phyloP scores from a whole-genome alignment of 2,797 vertebrate genomes.

The Orestias chungarensis region DNA sequence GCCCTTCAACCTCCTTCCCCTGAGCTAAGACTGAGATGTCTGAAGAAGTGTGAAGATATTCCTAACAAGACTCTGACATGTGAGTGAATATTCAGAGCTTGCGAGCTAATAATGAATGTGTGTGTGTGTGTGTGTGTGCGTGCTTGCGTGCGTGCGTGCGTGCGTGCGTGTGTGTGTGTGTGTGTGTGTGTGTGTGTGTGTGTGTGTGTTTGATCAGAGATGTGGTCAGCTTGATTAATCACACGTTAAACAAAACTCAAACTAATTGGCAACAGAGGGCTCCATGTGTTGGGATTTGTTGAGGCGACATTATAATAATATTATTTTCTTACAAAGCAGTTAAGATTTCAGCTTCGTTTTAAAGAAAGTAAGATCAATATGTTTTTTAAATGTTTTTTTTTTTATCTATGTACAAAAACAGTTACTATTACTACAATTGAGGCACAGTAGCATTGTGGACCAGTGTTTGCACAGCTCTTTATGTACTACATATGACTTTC shows the following conservation, averaged over 20 bases:
- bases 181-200: conserved; percentile 4
- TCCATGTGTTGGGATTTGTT: background rate
- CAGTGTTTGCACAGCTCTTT: background rate
- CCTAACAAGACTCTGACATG: conserved; percentile 47
- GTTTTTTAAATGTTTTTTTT: background rate
- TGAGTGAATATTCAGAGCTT: conserved; percentile 7
- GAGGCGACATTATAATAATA: background rate
- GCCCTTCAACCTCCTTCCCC: conserved; percentile 53
- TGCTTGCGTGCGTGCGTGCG: background rate
- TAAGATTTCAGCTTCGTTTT: background rate
- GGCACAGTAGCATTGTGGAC: background rate
- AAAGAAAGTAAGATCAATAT: no score
- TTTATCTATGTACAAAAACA: background rate
- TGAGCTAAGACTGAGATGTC: conserved; percentile 35
- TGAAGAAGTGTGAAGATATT: conserved; percentile 56
- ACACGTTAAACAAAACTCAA: conserved; percentile 2
- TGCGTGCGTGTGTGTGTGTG: conserved; percentile 1
- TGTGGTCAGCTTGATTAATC: conserved; percentile 39
- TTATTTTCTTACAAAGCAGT: background rate
- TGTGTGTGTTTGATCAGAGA: conserved; percentile 14
- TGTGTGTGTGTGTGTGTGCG: conserved; percentile 20
- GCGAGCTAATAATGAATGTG: background rate
- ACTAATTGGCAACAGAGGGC: conserved; percentile 14
- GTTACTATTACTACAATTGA: background rate
- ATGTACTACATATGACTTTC: background rate